These are phyloP conservation scores for Drosophila mettleri DNA, from an alignment of 2,888 invertebrate genomes.

Conservation along the genomic window DNA sequence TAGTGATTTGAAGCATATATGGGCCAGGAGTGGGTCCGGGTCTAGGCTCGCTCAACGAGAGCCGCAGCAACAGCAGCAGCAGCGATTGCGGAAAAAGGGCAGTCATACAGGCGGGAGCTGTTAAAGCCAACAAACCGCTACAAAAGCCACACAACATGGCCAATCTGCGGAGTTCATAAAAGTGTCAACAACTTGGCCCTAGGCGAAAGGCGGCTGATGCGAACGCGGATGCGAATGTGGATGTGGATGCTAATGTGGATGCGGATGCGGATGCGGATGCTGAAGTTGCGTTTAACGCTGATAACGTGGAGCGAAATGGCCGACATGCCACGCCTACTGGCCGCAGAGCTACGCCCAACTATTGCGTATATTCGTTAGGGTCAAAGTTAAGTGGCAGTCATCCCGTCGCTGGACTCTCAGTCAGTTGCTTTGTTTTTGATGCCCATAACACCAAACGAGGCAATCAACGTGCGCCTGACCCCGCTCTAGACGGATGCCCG, in stretches of 20 bases:
- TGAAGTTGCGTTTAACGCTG: constrained; percentile 67
- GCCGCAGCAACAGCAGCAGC: neutral
- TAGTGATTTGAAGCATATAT: too few species aligned
- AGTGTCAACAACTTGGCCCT: constrained; percentile 81
- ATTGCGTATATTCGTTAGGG: constrained; percentile 69
- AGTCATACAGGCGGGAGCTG: constrained; percentile 20
- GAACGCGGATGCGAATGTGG: constrained; percentile 43
- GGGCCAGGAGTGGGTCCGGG: too few species aligned
- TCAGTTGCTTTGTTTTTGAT: constrained; percentile 50
- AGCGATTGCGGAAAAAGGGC: constrained; percentile 5
- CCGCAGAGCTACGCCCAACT: constrained; percentile 42
- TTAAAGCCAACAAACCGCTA: constrained; percentile 69
- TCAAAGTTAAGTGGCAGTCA: constrained; percentile 72
- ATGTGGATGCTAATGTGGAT: constrained; percentile 39
- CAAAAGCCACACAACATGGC: constrained; percentile 74
- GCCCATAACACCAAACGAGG: constrained; percentile 41
- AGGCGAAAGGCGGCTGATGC: constrained; percentile 32
- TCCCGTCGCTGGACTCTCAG: constrained; percentile 35
- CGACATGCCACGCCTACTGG: constrained; percentile 32
- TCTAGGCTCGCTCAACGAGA: neutral
- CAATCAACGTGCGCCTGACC: constrained; percentile 53
- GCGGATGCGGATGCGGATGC: constrained; percentile 37
- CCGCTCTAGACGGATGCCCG: constrained; percentile 8
- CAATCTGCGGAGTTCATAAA: constrained; percentile 83
- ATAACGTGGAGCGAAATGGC: constrained; percentile 70